Evolutionary conservation across 2,113 vertebrate species (phyloP).

Genomic region (Monarcha castaneiventris): DNA sequence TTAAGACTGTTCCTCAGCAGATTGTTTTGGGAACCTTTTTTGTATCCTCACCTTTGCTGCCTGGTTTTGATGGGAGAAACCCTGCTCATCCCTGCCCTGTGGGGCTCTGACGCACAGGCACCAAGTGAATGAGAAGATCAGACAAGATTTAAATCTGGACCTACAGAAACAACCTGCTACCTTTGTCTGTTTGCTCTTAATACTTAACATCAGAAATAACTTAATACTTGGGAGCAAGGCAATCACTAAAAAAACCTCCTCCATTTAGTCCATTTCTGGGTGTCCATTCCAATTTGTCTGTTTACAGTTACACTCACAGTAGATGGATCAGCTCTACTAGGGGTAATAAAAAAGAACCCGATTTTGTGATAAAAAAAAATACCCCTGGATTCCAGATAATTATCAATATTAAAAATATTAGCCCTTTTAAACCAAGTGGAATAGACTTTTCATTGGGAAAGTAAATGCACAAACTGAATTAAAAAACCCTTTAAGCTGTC

Average conservation of each 20-base stretch:
- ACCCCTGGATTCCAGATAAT: not conserved
- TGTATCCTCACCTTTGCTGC: not conserved
- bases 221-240: not conserved
- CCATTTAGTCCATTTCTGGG: not conserved
- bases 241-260: not conserved
- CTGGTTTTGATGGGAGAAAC: not conserved
- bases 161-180: not conserved
- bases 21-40: not conserved
- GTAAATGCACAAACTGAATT: not conserved
- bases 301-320: not conserved
- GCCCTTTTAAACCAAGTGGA: not conserved
- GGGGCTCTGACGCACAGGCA: not conserved
- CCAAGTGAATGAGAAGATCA: not conserved
- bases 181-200: not conserved
- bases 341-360: not conserved
- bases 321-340: not conserved
- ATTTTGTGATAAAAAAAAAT: not conserved
- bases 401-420: not conserved
- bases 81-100: not conserved
- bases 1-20: not conserved
- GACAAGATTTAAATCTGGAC: not conserved
- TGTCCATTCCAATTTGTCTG: not conserved
- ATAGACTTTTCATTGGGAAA: not conserved
- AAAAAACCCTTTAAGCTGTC: rapidly evolving
- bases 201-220: not conserved